These are phyloP conservation scores for Sarcophaga caerulescens DNA, from an alignment of 2,888 invertebrate genomes.

Conservation along the genomic window DNA sequence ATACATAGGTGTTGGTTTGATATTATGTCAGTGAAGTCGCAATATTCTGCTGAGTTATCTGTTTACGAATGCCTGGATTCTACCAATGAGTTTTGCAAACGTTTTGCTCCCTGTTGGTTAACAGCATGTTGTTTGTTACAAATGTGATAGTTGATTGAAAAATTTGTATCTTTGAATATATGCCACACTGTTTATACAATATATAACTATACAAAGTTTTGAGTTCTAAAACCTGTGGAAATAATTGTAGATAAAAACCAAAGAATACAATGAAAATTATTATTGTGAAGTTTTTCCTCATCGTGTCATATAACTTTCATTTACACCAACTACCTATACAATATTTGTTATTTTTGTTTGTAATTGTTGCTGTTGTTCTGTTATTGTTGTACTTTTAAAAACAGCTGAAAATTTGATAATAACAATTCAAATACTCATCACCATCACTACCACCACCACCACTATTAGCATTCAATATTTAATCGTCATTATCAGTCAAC, in stretches of 20 bases:
- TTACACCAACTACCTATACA: slow-evolving; percentile 31
- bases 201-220: not conserved
- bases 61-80: no score
- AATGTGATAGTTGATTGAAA: not conserved
- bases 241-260: not conserved
- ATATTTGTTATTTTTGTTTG: slow-evolving; percentile 33
- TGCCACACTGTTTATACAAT: slow-evolving; percentile 6
- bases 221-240: not conserved
- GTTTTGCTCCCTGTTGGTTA: no score
- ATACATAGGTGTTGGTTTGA: no score
- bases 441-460: not conserved
- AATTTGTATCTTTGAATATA: not conserved
- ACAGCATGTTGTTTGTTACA: not conserved
- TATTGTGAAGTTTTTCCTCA: slow-evolving; percentile 39
- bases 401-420: slow-evolving; percentile 54
- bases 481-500: slow-evolving; percentile 10
- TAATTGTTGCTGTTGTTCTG: no score
- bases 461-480: not conserved
- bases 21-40: no score
- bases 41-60: no score
- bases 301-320: slow-evolving; percentile 51
- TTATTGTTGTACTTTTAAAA: slow-evolving; percentile 31
- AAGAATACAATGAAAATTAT: slow-evolving; percentile 56
- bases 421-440: slow-evolving; percentile 26
- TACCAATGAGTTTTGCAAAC: no score